phyloP scores from a whole-genome alignment of 1,140 invertebrate species.

The Tetramorium alpestre region DNA sequence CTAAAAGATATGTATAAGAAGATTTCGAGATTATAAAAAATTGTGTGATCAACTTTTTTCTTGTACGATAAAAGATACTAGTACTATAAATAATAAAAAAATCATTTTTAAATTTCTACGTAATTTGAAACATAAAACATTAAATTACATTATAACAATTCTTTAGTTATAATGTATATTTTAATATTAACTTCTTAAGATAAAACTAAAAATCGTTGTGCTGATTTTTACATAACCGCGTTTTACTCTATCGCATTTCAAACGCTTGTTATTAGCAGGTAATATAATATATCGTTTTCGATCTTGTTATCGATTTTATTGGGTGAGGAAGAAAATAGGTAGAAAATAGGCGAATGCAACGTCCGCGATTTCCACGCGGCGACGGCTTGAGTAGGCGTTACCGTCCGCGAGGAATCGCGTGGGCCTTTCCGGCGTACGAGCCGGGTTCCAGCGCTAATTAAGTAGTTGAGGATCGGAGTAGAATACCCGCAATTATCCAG shows the following conservation, averaged over 20 bases:
- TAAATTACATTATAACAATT: background rate
- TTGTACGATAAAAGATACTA: too few species aligned
- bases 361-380: background rate
- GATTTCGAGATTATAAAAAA: too few species aligned
- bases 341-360: conserved; percentile 5
- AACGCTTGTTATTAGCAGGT: background rate
- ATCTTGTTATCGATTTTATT: background rate
- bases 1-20: background rate
- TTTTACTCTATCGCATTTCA: background rate
- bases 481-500: conserved; percentile 61
- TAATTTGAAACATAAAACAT: background rate
- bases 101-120: too few species aligned
- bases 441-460: conserved; percentile 65
- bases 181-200: too few species aligned
- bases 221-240: background rate
- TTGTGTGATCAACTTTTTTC: too few species aligned
- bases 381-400: conserved; percentile 29
- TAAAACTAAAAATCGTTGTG: background rate
- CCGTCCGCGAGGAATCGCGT: conserved; percentile 19
- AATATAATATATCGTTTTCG: background rate
- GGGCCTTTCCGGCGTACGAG: conserved; percentile 17
- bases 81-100: too few species aligned
- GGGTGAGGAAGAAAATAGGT: background rate
- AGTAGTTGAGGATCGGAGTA: conserved; percentile 67
- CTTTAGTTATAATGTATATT: background rate